Conservation (phyloP, 2,797 vertebrate species). For the Esox masquinongy region DNA sequence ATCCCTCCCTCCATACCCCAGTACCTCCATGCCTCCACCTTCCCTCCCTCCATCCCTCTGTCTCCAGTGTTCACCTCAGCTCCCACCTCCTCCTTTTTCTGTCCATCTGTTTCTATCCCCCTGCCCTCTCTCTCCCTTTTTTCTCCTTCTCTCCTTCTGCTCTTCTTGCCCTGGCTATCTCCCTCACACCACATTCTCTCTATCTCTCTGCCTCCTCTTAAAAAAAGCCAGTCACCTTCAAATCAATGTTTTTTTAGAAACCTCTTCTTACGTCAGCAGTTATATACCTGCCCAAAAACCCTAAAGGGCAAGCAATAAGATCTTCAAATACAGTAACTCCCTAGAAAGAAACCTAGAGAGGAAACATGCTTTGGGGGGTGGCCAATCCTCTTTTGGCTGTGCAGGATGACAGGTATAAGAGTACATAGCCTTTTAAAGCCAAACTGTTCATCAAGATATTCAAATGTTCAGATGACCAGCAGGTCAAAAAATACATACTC, state of each 20-base stretch:
- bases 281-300: no score
- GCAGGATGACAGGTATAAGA: no score
- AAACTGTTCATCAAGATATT: no score
- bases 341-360: no score
- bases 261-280: neutral
- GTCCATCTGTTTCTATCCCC: neutral
- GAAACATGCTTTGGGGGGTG: no score
- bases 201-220: neutral
- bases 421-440: no score
- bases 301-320: no score
- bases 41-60: conserved; percentile 37
- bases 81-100: conserved; percentile 23
- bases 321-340: no score
- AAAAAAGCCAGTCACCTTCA: conserved; percentile 7
- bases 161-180: neutral
- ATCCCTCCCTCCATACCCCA: conserved; percentile 10
- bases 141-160: no score
- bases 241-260: neutral
- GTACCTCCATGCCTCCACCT: conserved; percentile 58
- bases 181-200: neutral
- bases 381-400: no score
- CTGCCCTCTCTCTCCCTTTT: neutral
- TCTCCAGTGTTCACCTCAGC: conserved; percentile 52
- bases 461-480: no score
- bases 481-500: no score